These are phyloP conservation scores for Myotis brandtii DNA, from an alignment of 2,113 vertebrate species.

Conservation along the genomic window DNA sequence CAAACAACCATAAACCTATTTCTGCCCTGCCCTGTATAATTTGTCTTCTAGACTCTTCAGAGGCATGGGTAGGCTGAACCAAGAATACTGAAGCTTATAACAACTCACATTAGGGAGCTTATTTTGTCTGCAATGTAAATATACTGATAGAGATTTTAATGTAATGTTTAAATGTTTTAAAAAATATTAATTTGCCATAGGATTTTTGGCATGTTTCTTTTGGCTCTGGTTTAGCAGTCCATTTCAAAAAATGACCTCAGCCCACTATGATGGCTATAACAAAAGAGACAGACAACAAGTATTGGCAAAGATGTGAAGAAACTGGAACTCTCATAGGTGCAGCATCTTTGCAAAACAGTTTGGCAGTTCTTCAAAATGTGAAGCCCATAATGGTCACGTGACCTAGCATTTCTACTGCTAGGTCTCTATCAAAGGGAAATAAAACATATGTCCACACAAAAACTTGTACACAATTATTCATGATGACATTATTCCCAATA, in stretches of 20 bases:
- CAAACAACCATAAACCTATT: background rate
- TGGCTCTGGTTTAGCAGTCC: background rate
- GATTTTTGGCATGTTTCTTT: background rate
- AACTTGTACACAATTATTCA: background rate
- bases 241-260: background rate
- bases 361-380: background rate
- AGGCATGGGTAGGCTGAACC: background rate
- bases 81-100: background rate
- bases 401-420: background rate
- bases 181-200: background rate
- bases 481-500: background rate
- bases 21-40: background rate
- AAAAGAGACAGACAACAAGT: background rate
- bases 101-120: background rate
- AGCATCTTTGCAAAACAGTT: background rate
- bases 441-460: background rate
- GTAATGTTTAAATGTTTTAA: background rate
- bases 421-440: background rate
- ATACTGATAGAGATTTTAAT: background rate
- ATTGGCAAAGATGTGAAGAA: background rate
- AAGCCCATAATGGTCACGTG: background rate
- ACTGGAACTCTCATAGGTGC: accelerated
- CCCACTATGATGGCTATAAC: background rate
- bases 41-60: background rate
- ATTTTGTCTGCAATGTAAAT: background rate